Conservation (phyloP, 1,140 invertebrate species). For the Battus philenor region DNA sequence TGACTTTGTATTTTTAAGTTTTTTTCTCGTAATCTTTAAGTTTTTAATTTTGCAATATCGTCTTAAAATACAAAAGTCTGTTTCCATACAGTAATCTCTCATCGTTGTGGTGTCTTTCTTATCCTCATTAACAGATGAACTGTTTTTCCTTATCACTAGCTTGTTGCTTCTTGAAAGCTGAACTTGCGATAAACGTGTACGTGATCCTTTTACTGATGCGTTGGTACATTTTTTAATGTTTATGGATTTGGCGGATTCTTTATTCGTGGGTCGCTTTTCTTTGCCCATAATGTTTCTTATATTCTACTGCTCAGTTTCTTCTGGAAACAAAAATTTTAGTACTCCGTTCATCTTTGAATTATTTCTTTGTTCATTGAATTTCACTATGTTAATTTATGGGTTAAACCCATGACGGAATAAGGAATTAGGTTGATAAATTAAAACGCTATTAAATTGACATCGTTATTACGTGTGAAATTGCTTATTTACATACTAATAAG, state of each 20-base stretch:
- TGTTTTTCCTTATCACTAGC: not conserved
- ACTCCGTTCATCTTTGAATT: slow-evolving; percentile 32
- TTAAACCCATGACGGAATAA: no score
- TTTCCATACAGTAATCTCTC: slow-evolving; percentile 53
- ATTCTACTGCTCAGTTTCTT: slow-evolving; percentile 23
- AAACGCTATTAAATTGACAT: no score
- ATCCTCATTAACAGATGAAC: slow-evolving; percentile 1
- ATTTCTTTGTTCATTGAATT: slow-evolving; percentile 2
- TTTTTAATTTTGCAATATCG: slow-evolving; percentile 37
- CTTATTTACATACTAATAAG: no score
- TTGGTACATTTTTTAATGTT: slow-evolving; percentile 3
- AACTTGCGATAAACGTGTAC: not conserved
- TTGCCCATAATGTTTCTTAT: slow-evolving; percentile 29
- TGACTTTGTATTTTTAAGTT: slow-evolving; percentile 27
- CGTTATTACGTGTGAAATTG: no score
- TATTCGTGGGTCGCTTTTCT: slow-evolving; percentile 16
- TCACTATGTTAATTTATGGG: not conserved
- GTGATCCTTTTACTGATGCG: not conserved
- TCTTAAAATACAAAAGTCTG: slow-evolving; percentile 45
- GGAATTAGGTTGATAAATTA: no score
- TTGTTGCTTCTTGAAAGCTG: slow-evolving; percentile 1
- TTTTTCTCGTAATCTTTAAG: slow-evolving; percentile 22
- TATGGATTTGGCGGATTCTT: not conserved
- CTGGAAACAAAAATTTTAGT: slow-evolving; percentile 46
- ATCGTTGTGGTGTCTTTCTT: slow-evolving; percentile 33